Evolutionary conservation across 2,888 invertebrate genomes (phyloP).

Genomic region (Tetragonisca angustula): DNA sequence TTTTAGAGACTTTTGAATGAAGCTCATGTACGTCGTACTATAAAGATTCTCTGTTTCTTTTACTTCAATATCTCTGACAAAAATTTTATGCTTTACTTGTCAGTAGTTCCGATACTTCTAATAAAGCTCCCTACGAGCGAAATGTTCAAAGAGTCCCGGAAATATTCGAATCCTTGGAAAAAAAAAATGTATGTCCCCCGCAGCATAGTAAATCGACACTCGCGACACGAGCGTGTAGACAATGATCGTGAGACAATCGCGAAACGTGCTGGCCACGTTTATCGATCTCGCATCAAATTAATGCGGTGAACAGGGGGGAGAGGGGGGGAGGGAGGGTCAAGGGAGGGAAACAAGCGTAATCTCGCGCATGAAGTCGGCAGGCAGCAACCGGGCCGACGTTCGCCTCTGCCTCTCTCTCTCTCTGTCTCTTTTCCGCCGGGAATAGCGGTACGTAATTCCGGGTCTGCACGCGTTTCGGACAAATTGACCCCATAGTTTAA

Average conservation of each 20-base stretch:
- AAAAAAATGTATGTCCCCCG: no score
- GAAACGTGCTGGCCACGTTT: slow-evolving; percentile 27
- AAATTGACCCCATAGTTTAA: slow-evolving; percentile 73
- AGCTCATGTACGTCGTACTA: no score
- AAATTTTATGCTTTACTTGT: no score
- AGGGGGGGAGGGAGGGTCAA: no score
- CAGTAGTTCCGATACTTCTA: no score
- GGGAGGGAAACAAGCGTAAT: slow-evolving; percentile 62
- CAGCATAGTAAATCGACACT: background rate
- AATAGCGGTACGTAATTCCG: slow-evolving; percentile 61
- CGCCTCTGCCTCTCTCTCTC: slow-evolving; percentile 16
- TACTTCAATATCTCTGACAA: no score
- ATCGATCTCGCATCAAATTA: slow-evolving; percentile 65
- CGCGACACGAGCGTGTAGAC: background rate
- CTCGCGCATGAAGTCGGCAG: slow-evolving; percentile 42
- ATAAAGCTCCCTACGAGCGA: background rate
- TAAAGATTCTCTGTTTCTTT: no score
- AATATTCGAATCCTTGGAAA: background rate
- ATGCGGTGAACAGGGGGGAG: slow-evolving; percentile 16
- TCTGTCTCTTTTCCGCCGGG: slow-evolving; percentile 45
- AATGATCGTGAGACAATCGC: background rate
- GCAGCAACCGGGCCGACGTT: background rate
- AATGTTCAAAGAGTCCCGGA: background rate
- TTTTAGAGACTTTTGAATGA: no score
- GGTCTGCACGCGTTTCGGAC: slow-evolving; percentile 63